Evolutionary conservation across 2,113 vertebrate genomes (phyloP), one percentile per base, ranked within the genome.

Genomic region (Calypte anna): DNA sequence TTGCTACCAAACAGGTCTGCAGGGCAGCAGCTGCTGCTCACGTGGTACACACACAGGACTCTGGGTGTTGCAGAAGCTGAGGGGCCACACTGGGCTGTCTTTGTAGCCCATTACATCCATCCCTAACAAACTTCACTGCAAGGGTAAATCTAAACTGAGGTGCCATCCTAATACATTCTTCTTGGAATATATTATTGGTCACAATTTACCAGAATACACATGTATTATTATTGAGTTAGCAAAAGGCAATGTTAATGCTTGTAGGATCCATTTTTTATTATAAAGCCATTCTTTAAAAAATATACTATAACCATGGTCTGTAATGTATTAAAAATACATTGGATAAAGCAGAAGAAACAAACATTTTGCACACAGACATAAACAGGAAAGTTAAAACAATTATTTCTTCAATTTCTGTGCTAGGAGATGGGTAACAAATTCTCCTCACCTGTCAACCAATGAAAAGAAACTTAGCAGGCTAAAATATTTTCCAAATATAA

Each of bases 41-140:
- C 51, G 11, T 7, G 16, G 18, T 2, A 2, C 44, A 66, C 50
- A 63, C 31, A 20, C 1, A 0, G 4, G 25, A 27, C 12, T 21
- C 23, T 1, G 33, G 7, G 38, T 15, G 11, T 22, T 0, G 0
- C 54, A 33, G 48, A 21, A 48, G 25, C 33, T 0, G 2, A 78
- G 30, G 23, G 69, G 23, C 46, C 64, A 58, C 59, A 66, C 44
- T 15, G 24, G 67, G 33, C 27, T 36, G 25, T 36, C 72, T 82
- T 58, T 43, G 36, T 28, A 59, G 46, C 30, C 58, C 53, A 3
- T 17, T 61, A 70, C 0, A 0, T 12, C 54, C 40, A 50, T 10
- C n/a, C 63, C 8, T 18, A 43, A 51, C 0, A 3, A 43, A 36
- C 38, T 64, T 63, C 46, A 48, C 61, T 84, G 57, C 25, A 57